phyloP scores from a whole-genome alignment of 1,140 invertebrate genomes.

The Plodia interpunctella region DNA sequence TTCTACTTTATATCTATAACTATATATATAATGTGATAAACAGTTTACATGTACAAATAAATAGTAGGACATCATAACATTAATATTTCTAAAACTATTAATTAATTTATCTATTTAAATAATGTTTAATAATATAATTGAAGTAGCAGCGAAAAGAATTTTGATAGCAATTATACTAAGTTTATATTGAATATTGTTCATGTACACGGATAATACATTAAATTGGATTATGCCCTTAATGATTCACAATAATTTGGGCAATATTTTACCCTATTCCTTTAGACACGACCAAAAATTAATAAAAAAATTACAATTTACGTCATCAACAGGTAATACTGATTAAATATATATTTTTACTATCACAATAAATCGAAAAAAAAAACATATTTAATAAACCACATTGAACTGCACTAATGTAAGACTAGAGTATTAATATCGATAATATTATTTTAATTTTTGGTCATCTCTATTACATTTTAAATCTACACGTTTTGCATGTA shows the following conservation, averaged over 20 bases:
- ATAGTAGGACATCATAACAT: slow-evolving; percentile 57
- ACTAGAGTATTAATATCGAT: neutral
- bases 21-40: slow-evolving; percentile 39
- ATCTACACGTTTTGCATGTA: neutral
- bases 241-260: slow-evolving; percentile 2
- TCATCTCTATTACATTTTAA: neutral
- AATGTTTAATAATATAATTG: slow-evolving; percentile 24
- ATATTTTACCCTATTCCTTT: neutral
- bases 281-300: neutral
- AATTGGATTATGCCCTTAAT: slow-evolving; percentile 3
- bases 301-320: neutral
- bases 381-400: neutral
- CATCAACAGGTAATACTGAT: neutral
- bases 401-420: neutral
- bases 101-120: slow-evolving; percentile 47
- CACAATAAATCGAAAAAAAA: neutral
- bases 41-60: slow-evolving; percentile 62
- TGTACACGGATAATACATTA: neutral
- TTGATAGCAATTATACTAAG: neutral
- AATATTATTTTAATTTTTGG: neutral
- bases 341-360: neutral
- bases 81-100: slow-evolving; percentile 42
- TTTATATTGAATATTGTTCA: slow-evolving; percentile 8
- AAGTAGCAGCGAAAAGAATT: slow-evolving; percentile 4
- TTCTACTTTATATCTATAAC: slow-evolving; percentile 41